Percentiles rank a stretch among this genome's conserved stretches.
phyloP scores from a whole-genome alignment of 2,797 vertebrate species.

The Gallinago nigripennis region DNA sequence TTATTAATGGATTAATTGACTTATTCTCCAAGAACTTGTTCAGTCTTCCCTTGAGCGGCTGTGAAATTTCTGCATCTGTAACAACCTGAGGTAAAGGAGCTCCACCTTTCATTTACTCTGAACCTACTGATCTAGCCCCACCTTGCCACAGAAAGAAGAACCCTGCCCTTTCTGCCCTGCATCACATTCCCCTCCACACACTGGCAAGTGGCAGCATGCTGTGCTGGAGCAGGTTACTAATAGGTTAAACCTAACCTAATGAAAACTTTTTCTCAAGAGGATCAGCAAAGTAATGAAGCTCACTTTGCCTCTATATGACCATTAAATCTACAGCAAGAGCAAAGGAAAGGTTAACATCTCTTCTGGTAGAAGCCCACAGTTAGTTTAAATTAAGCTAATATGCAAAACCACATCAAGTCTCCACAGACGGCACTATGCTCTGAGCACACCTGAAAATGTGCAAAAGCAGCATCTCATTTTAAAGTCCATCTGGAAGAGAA shows the following conservation, averaged over 20 bases:
- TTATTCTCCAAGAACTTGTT: neutral
- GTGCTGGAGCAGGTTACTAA: neutral
- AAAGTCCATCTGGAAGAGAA: neutral
- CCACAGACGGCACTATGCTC: neutral
- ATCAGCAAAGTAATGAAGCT: neutral
- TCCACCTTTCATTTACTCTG: neutral
- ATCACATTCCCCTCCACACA: neutral
- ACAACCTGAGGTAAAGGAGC: neutral
- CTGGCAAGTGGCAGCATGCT: neutral
- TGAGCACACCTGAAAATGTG: neutral
- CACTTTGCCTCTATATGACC: neutral
- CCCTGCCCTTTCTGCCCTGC: neutral
- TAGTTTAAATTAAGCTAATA: neutral
- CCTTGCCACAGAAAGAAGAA: neutral
- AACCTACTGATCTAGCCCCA: neutral
- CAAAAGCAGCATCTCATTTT: neutral
- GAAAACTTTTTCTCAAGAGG: neutral
- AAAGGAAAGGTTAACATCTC: neutral
- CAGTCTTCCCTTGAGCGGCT: neutral
- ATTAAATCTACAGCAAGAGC: neutral
- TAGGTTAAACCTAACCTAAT: neutral
- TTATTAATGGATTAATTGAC: neutral
- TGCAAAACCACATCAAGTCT: neutral
- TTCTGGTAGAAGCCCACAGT: neutral
- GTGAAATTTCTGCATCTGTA: neutral